These are phyloP conservation scores for Monopis laevigella DNA, from an alignment of 2,888 invertebrate genomes.

Conservation along the genomic window DNA sequence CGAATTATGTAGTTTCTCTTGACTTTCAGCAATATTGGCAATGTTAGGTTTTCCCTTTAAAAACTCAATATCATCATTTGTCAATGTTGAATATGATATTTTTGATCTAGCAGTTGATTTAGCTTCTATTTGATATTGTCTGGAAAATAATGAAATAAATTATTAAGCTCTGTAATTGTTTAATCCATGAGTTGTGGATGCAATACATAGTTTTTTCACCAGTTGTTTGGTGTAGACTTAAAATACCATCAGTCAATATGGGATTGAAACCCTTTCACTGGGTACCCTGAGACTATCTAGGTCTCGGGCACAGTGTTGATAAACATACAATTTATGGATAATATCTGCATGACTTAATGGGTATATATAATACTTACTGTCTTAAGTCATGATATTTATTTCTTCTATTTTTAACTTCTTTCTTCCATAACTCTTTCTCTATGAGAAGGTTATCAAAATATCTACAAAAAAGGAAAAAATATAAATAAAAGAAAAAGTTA, in stretches of 20 bases:
- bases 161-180: no score
- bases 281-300: no score
- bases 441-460: constrained; percentile 40
- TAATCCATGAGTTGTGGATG: no score
- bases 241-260: no score
- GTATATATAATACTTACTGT: constrained; percentile 51
- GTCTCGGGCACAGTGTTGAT: no score
- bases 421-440: constrained; percentile 57
- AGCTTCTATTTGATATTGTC: constrained; percentile 42
- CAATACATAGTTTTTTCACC: no score
- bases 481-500: no score
- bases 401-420: constrained; percentile 40
- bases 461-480: constrained; percentile 30
- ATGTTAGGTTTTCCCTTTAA: constrained; percentile 46
- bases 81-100: constrained; percentile 41
- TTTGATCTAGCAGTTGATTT: constrained; percentile 35
- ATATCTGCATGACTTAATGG: no score
- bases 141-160: no score
- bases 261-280: no score
- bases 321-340: no score
- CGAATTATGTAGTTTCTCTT: constrained; percentile 39
- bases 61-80: constrained; percentile 54
- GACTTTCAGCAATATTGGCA: constrained; percentile 40
- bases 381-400: constrained; percentile 48
- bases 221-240: no score